Percentiles rank a stretch among this genome's conserved stretches.
Conservation (phyloP, 2,113 vertebrate species). For the Rattus norvegicus region DNA sequence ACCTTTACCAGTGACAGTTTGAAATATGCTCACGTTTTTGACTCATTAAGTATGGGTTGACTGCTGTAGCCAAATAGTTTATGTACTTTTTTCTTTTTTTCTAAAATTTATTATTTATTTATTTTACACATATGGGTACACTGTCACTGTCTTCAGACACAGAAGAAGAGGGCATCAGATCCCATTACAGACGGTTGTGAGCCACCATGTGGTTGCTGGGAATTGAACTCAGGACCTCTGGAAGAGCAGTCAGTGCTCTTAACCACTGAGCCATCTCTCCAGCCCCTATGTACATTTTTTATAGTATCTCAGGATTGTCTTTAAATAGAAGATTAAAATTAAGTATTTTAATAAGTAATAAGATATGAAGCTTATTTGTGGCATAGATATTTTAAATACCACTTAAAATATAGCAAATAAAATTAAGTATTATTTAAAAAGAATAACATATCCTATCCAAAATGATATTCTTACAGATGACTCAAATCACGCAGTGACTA, state of each 20-base stretch:
- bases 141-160: too few species aligned
- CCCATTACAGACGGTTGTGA: too few species aligned
- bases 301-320: neutral
- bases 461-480: neutral
- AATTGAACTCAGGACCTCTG: too few species aligned
- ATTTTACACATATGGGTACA: too few species aligned
- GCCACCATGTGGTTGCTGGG: too few species aligned
- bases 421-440: neutral
- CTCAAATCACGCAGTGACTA: neutral
- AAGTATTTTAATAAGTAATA: slow-evolving; percentile 10
- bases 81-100: neutral
- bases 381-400: neutral
- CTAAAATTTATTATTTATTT: too few species aligned
- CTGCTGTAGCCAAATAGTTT: neutral
- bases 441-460: neutral
- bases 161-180: too few species aligned
- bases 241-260: too few species aligned
- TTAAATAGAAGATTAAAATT: slow-evolving; percentile 27
- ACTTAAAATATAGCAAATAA: slow-evolving; percentile 26
- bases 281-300: neutral
- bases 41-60: neutral
- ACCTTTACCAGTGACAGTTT: slow-evolving; percentile 16
- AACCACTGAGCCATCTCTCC: too few species aligned
- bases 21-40: neutral
- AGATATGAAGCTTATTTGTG: slow-evolving; percentile 4